Percentiles rank a stretch among this genome's conserved stretches.
phyloP scores from a whole-genome alignment of 2,797 vertebrate species.

The Nannoperca obscura region DNA sequence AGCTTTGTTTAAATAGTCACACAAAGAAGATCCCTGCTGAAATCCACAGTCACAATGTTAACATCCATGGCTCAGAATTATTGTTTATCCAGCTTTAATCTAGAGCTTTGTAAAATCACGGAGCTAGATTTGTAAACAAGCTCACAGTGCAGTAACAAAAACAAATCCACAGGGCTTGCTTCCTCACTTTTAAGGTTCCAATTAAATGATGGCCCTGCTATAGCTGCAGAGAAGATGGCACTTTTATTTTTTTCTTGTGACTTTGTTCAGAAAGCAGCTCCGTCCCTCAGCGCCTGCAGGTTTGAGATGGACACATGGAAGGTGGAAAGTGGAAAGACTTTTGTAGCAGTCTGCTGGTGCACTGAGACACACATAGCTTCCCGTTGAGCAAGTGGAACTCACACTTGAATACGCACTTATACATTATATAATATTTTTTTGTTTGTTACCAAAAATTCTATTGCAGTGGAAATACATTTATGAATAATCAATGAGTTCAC shows the following conservation, averaged over 20 bases:
- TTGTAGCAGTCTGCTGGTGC: constrained; percentile 39
- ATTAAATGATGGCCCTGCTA: constrained; percentile 19
- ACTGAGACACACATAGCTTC: constrained; percentile 51
- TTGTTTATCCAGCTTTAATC: constrained; percentile 40
- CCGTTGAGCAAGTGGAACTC: constrained; percentile 61
- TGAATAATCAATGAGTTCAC: constrained; percentile 59
- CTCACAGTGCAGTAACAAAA: constrained; percentile 17
- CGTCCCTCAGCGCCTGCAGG: constrained; percentile 26
- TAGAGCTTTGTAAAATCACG: constrained; percentile 36
- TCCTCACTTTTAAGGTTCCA: constrained; percentile 24
- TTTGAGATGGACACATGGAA: constrained; percentile 37
- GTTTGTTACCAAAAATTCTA: constrained; percentile 59
- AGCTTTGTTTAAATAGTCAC: constrained; percentile 47
- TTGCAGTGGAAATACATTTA: constrained; percentile 46
- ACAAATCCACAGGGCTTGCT: constrained; percentile 11
- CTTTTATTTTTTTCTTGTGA: constrained; percentile 15
- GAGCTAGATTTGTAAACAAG: constrained; percentile 34
- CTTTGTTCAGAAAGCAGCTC: constrained; percentile 17
- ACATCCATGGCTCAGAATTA: constrained; percentile 13
- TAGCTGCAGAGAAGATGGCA: constrained; percentile 7
- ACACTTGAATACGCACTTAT: constrained; percentile 37
- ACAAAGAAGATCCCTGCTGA: constrained; percentile 29
- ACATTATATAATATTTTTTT: constrained; percentile 38
- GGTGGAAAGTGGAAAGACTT: constrained; percentile 40
- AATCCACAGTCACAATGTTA: constrained; percentile 30